Conservation (phyloP, 2,113 vertebrate genomes). For the Microtus montanus region DNA sequence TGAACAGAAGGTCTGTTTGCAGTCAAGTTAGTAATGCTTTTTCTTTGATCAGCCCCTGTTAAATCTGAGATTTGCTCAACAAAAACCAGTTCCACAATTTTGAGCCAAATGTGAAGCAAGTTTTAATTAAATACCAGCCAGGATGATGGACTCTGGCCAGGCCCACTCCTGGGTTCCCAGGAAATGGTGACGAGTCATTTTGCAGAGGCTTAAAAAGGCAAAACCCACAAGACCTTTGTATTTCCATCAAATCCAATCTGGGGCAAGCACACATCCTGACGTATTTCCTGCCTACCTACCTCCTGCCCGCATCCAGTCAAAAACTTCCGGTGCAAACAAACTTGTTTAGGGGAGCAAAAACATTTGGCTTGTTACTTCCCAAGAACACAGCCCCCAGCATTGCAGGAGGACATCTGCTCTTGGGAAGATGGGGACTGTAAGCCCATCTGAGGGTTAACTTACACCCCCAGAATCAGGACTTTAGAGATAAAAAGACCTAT, state of each 20-base stretch:
- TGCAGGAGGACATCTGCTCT: neutral
- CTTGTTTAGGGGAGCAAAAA: neutral
- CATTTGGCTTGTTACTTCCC: neutral
- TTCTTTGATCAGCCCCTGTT: neutral
- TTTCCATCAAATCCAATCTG: neutral
- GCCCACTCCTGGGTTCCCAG: neutral
- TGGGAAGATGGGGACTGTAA: neutral
- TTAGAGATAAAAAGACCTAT: neutral
- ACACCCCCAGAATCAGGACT: constrained; percentile 14
- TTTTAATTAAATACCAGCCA: neutral
- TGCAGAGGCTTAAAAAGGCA: neutral
- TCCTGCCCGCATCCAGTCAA: neutral
- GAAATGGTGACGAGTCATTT: neutral
- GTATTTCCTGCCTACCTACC: neutral
- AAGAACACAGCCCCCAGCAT: neutral
- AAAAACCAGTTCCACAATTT: neutral
- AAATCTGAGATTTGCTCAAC: neutral
- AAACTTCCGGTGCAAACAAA: neutral
- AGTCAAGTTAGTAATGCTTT: neutral
- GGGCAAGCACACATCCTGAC: neutral
- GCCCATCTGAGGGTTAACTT: neutral
- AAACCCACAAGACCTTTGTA: neutral
- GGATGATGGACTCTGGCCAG: neutral
- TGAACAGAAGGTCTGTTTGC: neutral
- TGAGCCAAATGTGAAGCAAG: neutral